These are phyloP conservation scores for Nezara viridula DNA, from an alignment of 2,888 invertebrate genomes.

Conservation along the genomic window DNA sequence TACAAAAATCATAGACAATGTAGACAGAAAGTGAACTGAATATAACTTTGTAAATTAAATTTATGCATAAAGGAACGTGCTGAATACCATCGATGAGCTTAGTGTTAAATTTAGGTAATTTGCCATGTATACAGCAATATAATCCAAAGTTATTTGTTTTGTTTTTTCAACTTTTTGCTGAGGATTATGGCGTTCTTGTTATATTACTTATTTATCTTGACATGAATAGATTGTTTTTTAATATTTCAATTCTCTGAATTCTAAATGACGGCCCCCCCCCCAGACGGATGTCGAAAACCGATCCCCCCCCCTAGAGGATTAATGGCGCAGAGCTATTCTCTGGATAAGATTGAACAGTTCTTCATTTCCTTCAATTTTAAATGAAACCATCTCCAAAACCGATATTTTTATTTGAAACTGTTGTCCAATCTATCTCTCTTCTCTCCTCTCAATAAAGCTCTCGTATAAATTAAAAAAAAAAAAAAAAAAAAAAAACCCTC, in stretches of 20 bases:
- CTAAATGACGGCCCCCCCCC: neutral
- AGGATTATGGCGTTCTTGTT: no score
- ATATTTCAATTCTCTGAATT: neutral
- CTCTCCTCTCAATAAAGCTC: neutral
- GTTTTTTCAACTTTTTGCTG: no score
- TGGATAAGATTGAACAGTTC: neutral
- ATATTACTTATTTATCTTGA: neutral
- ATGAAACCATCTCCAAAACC: neutral
- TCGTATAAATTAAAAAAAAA: neutral
- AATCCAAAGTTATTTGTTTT: no score
- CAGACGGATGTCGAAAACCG: neutral
- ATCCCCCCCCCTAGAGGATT: neutral
- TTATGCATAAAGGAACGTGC: no score
- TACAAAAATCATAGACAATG: no score
- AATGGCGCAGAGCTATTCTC: neutral
- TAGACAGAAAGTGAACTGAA: no score
- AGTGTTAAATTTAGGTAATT: no score
- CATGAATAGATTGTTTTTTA: neutral
- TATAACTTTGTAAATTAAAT: no score
- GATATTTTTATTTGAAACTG: slow-evolving; percentile 28
- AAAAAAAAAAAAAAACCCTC: neutral
- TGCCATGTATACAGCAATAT: no score
- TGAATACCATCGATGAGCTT: no score
- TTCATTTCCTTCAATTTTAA: slow-evolving; percentile 33
- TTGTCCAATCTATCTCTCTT: neutral